These are phyloP conservation scores for Sarcophaga variegata DNA, from an alignment of 2,888 invertebrate species.

Conservation along the genomic window DNA sequence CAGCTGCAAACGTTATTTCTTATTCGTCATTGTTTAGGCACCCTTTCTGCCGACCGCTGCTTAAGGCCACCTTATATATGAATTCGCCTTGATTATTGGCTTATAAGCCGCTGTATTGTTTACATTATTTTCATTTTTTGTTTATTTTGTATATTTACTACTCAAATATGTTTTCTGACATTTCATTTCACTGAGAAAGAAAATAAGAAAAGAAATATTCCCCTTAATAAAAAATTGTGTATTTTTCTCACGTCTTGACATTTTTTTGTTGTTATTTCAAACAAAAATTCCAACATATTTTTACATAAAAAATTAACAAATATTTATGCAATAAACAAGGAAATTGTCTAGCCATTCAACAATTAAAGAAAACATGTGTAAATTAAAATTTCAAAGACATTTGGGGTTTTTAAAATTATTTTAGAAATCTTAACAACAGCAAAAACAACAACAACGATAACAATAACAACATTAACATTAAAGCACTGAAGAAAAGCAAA, in stretches of 20 bases:
- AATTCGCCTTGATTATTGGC: not conserved
- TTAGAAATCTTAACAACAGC: not conserved
- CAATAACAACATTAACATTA: constrained; percentile 1
- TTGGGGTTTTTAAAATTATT: constrained; percentile 13
- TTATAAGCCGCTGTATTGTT: constrained; percentile 41
- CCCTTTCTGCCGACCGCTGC: too few relatives aligned
- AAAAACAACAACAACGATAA: too few relatives aligned
- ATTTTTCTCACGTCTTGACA: constrained; percentile 60
- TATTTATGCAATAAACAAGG: constrained; percentile 25
- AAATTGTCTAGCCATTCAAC: constrained; percentile 34
- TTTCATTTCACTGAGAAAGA: constrained; percentile 17
- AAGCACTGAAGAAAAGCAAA: not conserved
- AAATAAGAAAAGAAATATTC: constrained; percentile 32
- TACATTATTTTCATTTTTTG: too few relatives aligned
- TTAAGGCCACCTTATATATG: too few relatives aligned
- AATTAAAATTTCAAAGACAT: constrained; percentile 38
- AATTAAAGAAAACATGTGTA: constrained; percentile 54
- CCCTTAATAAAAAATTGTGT: constrained; percentile 41
- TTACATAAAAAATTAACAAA: constrained; percentile 33
- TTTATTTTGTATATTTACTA: not conserved
- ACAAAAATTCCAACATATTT: constrained; percentile 34
- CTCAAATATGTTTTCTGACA: constrained; percentile 35
- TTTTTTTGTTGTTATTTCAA: constrained; percentile 20
- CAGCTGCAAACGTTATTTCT: too few relatives aligned
- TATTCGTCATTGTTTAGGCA: too few relatives aligned